Conservation (phyloP, 2,888 invertebrate genomes). For the Ischnura elegans region DNA sequence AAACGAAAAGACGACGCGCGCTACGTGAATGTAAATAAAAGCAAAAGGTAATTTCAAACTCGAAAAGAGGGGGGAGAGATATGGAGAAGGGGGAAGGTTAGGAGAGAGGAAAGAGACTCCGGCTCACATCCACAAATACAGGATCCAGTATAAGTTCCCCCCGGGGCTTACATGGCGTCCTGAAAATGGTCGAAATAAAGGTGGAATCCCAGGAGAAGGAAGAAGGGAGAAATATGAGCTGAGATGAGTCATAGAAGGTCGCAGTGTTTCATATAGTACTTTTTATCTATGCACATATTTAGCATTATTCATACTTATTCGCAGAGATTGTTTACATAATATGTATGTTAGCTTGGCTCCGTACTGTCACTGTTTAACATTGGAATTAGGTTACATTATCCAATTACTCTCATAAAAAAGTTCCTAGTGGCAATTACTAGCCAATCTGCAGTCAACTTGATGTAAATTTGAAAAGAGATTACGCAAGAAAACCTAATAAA, state of each 20-base stretch:
- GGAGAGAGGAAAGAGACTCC: background rate
- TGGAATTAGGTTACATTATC: no score
- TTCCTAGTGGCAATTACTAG: no score
- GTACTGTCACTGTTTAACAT: no score
- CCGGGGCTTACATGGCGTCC: conserved; percentile 49
- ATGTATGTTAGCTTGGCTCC: no score
- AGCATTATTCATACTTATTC: background rate
- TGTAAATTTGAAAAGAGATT: no score
- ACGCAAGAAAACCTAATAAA: no score
- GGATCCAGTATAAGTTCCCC: conserved; percentile 38
- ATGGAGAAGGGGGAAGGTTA: no score
- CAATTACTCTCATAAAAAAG: no score
- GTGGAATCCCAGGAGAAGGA: conserved; percentile 44
- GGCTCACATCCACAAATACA: background rate
- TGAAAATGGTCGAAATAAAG: conserved; percentile 66
- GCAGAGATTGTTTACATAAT: no score
- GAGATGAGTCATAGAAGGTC: background rate
- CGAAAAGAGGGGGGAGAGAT: background rate
- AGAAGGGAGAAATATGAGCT: background rate
- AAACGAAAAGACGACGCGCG: conserved; percentile 63
- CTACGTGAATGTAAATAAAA: conserved; percentile 57
- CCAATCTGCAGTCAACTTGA: no score
- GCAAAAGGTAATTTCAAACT: conserved; percentile 66
- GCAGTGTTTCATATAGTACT: background rate
- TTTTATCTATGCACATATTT: no score